phyloP scores from a whole-genome alignment of 2,888 invertebrate genomes.

The Hoplodrina blanda region DNA sequence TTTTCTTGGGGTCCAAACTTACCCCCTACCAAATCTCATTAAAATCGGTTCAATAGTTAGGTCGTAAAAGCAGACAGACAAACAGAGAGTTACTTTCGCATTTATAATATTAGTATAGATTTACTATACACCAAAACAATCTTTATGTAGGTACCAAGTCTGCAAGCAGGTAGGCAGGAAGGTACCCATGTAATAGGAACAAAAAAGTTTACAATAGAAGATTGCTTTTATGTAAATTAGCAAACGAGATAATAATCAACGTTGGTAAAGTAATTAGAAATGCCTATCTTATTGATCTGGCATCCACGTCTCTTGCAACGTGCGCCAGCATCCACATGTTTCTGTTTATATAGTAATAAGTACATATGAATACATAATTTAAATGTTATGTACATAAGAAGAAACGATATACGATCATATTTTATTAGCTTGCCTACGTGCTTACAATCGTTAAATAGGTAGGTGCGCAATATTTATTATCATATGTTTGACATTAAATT shows the following conservation, averaged over 20 bases:
- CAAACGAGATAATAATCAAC: constrained; percentile 6
- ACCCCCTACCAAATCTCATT: no score
- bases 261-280: not conserved
- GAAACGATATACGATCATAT: constrained; percentile 8
- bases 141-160: no score
- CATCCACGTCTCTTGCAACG: constrained; percentile 41
- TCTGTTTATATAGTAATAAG: constrained; percentile 11
- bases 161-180: no score
- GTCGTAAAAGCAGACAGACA: no score
- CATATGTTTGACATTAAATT: not conserved
- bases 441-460: constrained; percentile 1
- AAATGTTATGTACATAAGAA: constrained; percentile 7
- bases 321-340: constrained; percentile 30
- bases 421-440: constrained; percentile 26
- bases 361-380: constrained; percentile 31
- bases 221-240: not conserved
- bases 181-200: no score
- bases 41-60: no score
- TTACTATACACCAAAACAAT: no score
- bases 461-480: not conserved
- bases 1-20: no score
- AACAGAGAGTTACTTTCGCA: no score
- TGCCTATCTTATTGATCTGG: constrained; percentile 13
- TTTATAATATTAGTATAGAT: no score
- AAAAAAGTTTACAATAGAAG: no score